Conservation (phyloP, 2,888 invertebrate genomes). For the Pachycephus smyrnensis region DNA sequence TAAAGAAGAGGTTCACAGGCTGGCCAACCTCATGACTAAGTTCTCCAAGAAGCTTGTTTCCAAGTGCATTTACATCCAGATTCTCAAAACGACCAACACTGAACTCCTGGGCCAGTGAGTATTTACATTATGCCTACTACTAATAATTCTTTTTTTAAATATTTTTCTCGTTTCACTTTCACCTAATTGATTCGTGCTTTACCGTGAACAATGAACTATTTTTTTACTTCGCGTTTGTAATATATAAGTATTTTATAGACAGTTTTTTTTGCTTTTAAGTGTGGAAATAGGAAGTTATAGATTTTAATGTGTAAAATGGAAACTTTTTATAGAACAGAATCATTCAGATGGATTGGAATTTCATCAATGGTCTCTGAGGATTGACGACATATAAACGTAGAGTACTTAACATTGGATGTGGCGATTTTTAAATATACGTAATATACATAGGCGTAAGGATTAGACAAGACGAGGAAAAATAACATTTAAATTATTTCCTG, state of each 20-base stretch:
- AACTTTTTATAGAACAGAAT: background rate
- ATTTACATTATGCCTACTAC: constrained; percentile 23
- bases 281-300: no score
- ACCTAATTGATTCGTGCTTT: no score
- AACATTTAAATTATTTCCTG: background rate
- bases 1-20: constrained; percentile 85
- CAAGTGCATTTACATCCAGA: constrained; percentile 94
- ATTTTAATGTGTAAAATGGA: background rate
- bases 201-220: no score
- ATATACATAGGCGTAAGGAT: background rate
- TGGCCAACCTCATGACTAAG: constrained; percentile 95
- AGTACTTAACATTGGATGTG: background rate
- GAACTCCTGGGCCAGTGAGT: constrained; percentile 83
- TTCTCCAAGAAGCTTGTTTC: constrained; percentile 95
- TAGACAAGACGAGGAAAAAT: background rate
- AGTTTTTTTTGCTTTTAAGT: no score
- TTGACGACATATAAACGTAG: background rate
- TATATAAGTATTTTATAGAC: no score
- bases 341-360: background rate
- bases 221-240: no score
- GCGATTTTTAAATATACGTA: background rate
- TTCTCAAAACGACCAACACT: constrained; percentile 87
- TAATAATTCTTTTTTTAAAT: background rate
- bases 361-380: background rate
- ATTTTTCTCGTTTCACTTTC: background rate